Evolutionary conservation across 1,140 invertebrate species (phyloP), one percentile per base, ranked within the genome.

Genomic region (Lepeophtheirus salmonis): DNA sequence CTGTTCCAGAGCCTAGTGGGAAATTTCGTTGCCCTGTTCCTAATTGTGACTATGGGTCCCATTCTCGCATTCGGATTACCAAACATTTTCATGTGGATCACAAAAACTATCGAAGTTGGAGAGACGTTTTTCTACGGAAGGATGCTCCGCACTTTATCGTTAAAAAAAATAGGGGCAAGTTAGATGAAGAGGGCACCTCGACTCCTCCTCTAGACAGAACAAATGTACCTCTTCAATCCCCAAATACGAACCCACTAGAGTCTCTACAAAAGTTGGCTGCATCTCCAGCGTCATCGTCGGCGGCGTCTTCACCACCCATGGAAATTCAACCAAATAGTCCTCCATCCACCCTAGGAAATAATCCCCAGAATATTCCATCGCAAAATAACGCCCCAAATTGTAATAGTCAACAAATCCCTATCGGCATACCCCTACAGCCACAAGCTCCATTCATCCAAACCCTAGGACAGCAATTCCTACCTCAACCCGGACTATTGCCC

Each of bases 91-190:
- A 23, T 12, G 22, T n/a, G 26, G 55, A 57, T 24, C 55, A 57
- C 26, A 57, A 41, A 25, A 25, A 57, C 55, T 57, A 26, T 21
- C 23, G 55, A 16, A 57, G 55, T 21, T 57, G 55, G 55, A 24
- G 55, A 2, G 55, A 57, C 26, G 55, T 57, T 1, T 57, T 57
- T 25, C 16, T 57, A 17, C 21, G 25, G 23, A 57, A 41, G 26
- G 55, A 57, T 41, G 55, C 55, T 30, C 55, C 55, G 14, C 23
- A 24, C 26, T 57, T 57, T 25, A 54, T 54, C 23, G 20, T 57
- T 12, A 14, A 41, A 12, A 30, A 57, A 24, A 52, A 21, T 22
- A 16, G 16, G 21, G 50, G 20, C 12, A 16, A 52, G 20, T n/a
- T n/a, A 10, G 6, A 6, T 41, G 30, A 41, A n/a, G 30, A 10